Evolutionary conservation across 2,113 vertebrate species (phyloP).

Genomic region (Nestor notabilis): DNA sequence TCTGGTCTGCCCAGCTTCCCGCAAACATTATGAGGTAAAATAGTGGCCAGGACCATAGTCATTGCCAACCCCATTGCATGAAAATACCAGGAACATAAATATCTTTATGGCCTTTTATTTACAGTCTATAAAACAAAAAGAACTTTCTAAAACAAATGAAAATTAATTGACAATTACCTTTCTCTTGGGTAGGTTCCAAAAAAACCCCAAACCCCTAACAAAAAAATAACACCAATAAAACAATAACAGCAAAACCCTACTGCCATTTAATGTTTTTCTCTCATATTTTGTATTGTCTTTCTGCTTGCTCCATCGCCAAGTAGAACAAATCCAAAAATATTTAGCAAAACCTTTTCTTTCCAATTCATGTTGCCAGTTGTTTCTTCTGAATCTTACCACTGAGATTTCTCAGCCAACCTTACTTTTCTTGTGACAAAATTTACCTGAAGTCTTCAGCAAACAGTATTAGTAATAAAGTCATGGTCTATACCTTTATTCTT

Average conservation of each 20-base stretch:
- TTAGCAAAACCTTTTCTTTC: neutral
- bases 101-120: conserved; percentile 25
- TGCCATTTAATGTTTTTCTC: neutral
- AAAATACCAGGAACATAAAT: conserved; percentile 41
- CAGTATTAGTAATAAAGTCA: neutral
- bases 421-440: neutral
- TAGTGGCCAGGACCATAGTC: neutral
- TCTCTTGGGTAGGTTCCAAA: neutral
- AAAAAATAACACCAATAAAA: neutral
- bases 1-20: neutral
- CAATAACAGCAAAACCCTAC: neutral
- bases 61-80: neutral
- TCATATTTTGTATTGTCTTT: neutral
- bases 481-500: neutral
- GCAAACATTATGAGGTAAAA: neutral
- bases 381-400: neutral
- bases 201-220: fast-evolving
- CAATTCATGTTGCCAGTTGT: neutral
- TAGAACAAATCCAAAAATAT: neutral
- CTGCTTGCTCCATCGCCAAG: neutral
- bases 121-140: conserved; percentile 4
- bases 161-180: conserved; percentile 47
- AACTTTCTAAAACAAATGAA: conserved; percentile 11
- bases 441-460: neutral
- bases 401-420: neutral